Base-by-base conservation (phyloP, 2,113 vertebrate species). In the Rattus rattus region DNA sequence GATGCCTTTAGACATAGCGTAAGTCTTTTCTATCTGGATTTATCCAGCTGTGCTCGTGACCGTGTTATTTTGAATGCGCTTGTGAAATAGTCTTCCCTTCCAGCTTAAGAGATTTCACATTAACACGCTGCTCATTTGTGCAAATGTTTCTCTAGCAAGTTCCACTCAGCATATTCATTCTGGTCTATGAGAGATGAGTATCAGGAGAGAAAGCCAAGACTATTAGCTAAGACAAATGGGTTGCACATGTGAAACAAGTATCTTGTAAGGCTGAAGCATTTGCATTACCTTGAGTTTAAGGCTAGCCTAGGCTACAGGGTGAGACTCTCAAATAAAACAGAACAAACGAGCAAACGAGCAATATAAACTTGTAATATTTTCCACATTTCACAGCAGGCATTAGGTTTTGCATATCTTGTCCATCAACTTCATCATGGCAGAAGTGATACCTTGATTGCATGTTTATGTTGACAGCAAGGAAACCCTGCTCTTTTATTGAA, bases 401-500 rank as follows among this genome's bases (percentile, higher is more conserved):
- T 94, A 0, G 13, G 2, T 94, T 91, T 97, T 91, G n/a, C 59
- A 67, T 94, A 92, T 91, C 22, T 0, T 84, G 28, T 92, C 83
- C 56, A 97, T 70, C 59, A 92, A 96, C n/a, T n/a, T 73, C 94
- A 97, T 92, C 89, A 49, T 20, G 90, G 47, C 11, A 90, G 90
- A 97, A 96, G 79, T 2, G 20, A 90, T 89, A 80, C 19, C 95
- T 95, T 96, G 56, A 87, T 95, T 92, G 24, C 69, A 49, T 19
- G 56, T 89, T 77, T 89, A 54, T 94, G 85, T 95, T 49, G n/a
- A 67, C 5, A 79, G 49, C 63, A 75, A 84, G 63, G 93, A 83
- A 94, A 43, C 81, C 93, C 94, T 96, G 92, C 79, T 98, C 56
- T 97, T 90, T 77, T 96, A n/a, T 36, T 93, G 96, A 97, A 61